Evolutionary conservation across 2,113 vertebrate species (phyloP).

Genomic region (Orycteropus afer): DNA sequence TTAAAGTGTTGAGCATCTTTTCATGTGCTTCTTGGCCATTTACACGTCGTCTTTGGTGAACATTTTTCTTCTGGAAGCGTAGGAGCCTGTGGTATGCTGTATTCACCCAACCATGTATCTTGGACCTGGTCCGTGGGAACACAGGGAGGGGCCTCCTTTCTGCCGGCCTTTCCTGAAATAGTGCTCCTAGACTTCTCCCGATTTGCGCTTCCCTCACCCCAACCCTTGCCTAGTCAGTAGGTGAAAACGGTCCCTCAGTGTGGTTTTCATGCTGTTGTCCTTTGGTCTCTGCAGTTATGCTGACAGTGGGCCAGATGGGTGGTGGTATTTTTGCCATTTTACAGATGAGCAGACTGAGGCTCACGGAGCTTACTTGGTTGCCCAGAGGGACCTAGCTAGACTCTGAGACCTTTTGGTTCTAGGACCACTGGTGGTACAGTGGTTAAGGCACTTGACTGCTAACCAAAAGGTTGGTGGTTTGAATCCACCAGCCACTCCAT

Average conservation of each 20-base stretch:
- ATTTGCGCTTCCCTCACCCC: too few species aligned
- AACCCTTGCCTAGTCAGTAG: neutral
- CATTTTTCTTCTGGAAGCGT: neutral
- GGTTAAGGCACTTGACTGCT: too few species aligned
- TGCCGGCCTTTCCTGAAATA: rapidly evolving
- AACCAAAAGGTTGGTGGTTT: too few species aligned
- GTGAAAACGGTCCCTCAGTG: neutral
- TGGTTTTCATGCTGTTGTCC: neutral
- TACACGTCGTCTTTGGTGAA: neutral
- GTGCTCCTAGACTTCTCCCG: too few species aligned
- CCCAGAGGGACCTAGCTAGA: neutral
- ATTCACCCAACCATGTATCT: neutral
- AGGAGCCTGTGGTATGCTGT: neutral
- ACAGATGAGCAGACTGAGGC: neutral
- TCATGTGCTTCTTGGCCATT: neutral
- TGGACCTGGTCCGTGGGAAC: neutral
- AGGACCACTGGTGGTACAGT: too few species aligned
- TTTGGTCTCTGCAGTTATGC: neutral
- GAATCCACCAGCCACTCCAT: too few species aligned
- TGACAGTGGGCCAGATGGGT: neutral
- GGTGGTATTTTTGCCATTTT: neutral
- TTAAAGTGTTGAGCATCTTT: too few species aligned
- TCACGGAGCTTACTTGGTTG: neutral
- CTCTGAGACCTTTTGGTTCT: too few species aligned
- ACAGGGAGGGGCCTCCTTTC: neutral